Percentiles rank a stretch among this genome's conserved stretches.
Conservation (phyloP, 2,888 invertebrate genomes). For the Ptilodon capucinus region DNA sequence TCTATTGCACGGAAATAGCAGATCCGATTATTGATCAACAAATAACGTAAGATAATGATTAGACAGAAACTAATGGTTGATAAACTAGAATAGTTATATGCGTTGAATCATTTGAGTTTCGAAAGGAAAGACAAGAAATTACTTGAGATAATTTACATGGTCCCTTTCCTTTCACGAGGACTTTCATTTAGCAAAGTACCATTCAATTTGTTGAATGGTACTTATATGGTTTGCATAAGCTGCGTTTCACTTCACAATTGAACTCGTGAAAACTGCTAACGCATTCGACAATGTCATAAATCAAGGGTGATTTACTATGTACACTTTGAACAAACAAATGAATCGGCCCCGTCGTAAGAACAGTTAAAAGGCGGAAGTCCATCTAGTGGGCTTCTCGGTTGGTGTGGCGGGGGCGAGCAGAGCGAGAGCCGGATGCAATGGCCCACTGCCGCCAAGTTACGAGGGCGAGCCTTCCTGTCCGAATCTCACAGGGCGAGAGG, state of each 20-base stretch:
- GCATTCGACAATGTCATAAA: constrained; percentile 26
- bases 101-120: too few species aligned
- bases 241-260: constrained; percentile 2
- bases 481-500: constrained; percentile 27
- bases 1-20: constrained; percentile 18
- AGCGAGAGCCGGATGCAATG: constrained; percentile 56
- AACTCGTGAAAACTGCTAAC: background rate
- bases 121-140: too few species aligned
- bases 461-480: constrained; percentile 64
- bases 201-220: background rate
- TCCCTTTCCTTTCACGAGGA: background rate
- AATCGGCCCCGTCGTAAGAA: constrained; percentile 35
- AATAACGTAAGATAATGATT: background rate
- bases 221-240: too few species aligned
- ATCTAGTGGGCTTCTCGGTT: constrained; percentile 58
- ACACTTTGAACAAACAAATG: constrained; percentile 32
- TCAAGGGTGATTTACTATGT: constrained; percentile 31
- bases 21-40: constrained; percentile 19
- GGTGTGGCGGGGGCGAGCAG: constrained; percentile 39
- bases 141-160: background rate
- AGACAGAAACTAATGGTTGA: background rate
- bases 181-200: background rate
- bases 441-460: constrained; percentile 58
- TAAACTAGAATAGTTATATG: background rate
- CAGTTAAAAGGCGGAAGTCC: constrained; percentile 77